Base-by-base conservation (phyloP, 2,888 invertebrate genomes). In the Clusia tigrina region DNA sequence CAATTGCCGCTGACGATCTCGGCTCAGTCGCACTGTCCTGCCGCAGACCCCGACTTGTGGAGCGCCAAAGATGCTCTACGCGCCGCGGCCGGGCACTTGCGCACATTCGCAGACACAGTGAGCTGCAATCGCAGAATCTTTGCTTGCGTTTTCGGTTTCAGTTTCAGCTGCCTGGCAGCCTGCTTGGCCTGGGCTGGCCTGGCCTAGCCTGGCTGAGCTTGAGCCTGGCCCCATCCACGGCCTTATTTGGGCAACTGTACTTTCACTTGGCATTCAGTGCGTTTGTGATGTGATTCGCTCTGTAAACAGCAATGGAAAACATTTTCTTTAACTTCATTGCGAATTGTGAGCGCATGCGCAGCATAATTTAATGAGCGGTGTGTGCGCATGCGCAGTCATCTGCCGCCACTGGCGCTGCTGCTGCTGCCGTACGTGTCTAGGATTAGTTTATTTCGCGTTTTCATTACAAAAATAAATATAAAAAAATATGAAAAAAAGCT, bases 341-440 rank as follows among this genome's bases (percentile, higher is more conserved):
- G 56, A 62, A 62, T 62, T 62, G 56, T 56, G n/a, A n/a, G 58
- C 62, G 62, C 62, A 62, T 58, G 61, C 57, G 25, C 53, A 25
- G 57, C 61, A 62, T 57, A 62, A 62, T 25, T 48, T 57, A 62
- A 53, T 53, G 46, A 62, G 58, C 26, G n/a, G 42, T 23, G 25
- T 17, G 25, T 32, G 59, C 24, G 18, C 24, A 42, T 42, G 42
- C 42, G 42, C 48, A 48, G 3, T 22, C n/a, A n/a, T n/a, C 22
- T n/a, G 48, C 48, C 2, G 15, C 48, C 25, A 38, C 42, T 42
- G n/a, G 53, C 23, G 12, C 12, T 24, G 17, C 38, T 15, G 3
- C 12, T 3, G 42, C 42, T 42, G 20, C 48, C 3, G 48, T 48
- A 48, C 48, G 48, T 48, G 48, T 48, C 48, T 48, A 48, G 48